Percentiles rank a stretch among this genome's conserved stretches.
Evolutionary conservation across 1,140 invertebrate genomes (phyloP).

Genomic region (Limonius californicus): DNA sequence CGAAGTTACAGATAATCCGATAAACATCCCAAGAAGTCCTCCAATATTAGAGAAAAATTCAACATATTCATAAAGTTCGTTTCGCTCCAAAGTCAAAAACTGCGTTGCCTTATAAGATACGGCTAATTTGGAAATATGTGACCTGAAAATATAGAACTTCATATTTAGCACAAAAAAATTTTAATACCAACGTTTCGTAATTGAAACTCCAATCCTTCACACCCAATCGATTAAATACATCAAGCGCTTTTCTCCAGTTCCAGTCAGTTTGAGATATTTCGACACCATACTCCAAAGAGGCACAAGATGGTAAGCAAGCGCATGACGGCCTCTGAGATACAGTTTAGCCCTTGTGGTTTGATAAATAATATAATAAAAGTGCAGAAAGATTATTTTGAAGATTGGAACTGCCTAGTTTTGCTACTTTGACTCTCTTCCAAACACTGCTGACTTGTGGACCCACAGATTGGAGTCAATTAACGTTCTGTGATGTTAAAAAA

Average conservation of each 20-base stretch:
- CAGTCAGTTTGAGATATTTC: neutral
- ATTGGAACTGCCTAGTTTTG: neutral
- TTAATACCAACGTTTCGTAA: too few species aligned
- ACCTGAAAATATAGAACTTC: conserved; percentile 25
- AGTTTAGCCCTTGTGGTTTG: neutral
- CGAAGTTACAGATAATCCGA: conserved; percentile 64
- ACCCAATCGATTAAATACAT: too few species aligned
- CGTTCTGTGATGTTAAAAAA: conserved; percentile 45
- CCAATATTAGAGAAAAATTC: conserved; percentile 65
- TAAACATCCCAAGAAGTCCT: conserved; percentile 61
- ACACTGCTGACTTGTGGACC: conserved; percentile 43
- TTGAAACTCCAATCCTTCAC: too few species aligned
- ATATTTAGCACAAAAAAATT: too few species aligned
- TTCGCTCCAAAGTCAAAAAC: conserved; percentile 54
- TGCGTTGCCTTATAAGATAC: conserved; percentile 57
- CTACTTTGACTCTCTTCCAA: conserved; percentile 44
- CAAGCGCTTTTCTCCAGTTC: conserved; percentile 18
- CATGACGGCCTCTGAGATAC: neutral
- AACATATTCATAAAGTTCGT: conserved; percentile 50
- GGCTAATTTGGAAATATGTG: conserved; percentile 46
- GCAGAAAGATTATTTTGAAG: neutral
- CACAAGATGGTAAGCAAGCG: neutral
- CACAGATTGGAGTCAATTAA: conserved; percentile 47
- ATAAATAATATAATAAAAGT: neutral
- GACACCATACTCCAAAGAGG: conserved; percentile 44